A percentile compares a stretch with the other conserved stretches of the same genome.
These are phyloP conservation scores for Cephalophus harveyi DNA, from an alignment of 2,113 vertebrate species.

Conservation along the genomic window DNA sequence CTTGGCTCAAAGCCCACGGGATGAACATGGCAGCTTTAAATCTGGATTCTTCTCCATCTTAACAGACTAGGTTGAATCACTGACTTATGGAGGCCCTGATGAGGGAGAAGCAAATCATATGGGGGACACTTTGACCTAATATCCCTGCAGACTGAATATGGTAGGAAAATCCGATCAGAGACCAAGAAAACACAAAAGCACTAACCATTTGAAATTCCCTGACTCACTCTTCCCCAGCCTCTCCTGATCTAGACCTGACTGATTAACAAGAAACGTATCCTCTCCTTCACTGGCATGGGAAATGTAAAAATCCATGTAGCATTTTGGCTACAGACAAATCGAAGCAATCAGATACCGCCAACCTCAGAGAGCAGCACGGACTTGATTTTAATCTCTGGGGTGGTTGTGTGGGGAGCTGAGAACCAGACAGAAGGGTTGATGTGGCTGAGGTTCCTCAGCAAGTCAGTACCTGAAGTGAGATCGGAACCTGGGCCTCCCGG, in stretches of 20 bases:
- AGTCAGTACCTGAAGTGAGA: not conserved
- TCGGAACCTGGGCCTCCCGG: not conserved
- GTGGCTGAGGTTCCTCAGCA: not conserved
- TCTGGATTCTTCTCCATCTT: not conserved
- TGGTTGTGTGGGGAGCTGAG: not conserved
- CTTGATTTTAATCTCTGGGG: not conserved
- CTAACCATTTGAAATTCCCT: not conserved
- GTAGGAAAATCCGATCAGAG: not conserved
- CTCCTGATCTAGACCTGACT: not conserved
- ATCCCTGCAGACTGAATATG: not conserved
- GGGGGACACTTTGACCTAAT: not conserved
- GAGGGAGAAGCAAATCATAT: not conserved
- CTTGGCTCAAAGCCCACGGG: not conserved
- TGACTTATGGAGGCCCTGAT: not conserved
- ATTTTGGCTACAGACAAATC: not conserved
- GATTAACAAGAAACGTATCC: not conserved
- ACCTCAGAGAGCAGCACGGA: not conserved
- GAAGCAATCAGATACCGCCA: not conserved
- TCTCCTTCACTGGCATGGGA: not conserved
- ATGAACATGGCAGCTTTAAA: not conserved
- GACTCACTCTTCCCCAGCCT: not conserved
- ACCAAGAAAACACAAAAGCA: not conserved
- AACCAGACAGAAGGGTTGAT: not conserved
- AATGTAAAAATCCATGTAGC: not conserved
- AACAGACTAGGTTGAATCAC: not conserved